phyloP scores from a whole-genome alignment of 2,797 vertebrate genomes.

The Adelosebastes latens region DNA sequence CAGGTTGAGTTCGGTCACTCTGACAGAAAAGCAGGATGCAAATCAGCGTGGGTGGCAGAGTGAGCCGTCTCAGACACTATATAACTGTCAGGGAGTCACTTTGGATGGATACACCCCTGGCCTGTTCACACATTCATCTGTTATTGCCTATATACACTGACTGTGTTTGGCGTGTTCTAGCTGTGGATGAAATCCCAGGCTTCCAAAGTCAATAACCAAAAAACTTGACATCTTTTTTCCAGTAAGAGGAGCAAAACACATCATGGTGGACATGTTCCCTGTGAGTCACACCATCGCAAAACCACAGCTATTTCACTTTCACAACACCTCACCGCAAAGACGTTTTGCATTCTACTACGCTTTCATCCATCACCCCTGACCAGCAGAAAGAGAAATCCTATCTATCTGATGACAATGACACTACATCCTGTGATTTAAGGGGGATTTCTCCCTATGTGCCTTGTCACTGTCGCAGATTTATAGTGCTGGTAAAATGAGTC shows the following conservation, averaged over 20 bases:
- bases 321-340: slow-evolving; percentile 72
- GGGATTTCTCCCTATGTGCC: slow-evolving; percentile 17
- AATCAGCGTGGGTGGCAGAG: slow-evolving; percentile 42
- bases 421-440: slow-evolving; percentile 3
- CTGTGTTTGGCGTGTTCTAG: slow-evolving; percentile 21
- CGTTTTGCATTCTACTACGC: slow-evolving; percentile 7
- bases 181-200: slow-evolving; percentile 30
- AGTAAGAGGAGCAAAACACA: slow-evolving; percentile 54
- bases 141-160: slow-evolving; percentile 16
- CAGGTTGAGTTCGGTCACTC: slow-evolving; percentile 48
- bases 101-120: slow-evolving; percentile 3
- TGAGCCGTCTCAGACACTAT: not conserved
- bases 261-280: slow-evolving; percentile 43
- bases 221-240: slow-evolving; percentile 33
- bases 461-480: slow-evolving; percentile 33
- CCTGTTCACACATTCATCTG: slow-evolving; percentile 12
- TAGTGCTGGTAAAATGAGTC: slow-evolving; percentile 40
- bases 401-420: not conserved
- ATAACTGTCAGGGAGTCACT: slow-evolving; percentile 22
- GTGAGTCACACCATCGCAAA: slow-evolving; percentile 74
- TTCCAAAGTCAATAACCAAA: slow-evolving; percentile 44
- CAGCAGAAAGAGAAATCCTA: not conserved
- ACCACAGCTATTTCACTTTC: slow-evolving; percentile 82
- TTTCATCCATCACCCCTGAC: slow-evolving; percentile 38
- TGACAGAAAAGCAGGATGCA: slow-evolving; percentile 34